A percentile compares a stretch with the other conserved stretches of the same genome.
phyloP scores from a whole-genome alignment of 37 sponge, comb jelly and placozoan genomes.

The Crambe crambe region DNA sequence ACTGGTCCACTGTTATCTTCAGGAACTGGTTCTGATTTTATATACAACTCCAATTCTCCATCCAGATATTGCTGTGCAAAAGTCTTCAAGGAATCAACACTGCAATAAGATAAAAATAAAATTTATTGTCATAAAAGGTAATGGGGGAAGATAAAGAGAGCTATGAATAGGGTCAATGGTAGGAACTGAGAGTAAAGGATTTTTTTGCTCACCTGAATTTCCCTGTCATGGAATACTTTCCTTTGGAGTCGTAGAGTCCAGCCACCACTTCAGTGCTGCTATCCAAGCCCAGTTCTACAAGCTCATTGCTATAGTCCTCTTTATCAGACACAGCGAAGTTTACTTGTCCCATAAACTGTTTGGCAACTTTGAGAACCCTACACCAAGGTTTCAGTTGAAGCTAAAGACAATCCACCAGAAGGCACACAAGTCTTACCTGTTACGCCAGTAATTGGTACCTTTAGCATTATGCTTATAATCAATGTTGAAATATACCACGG shows the following conservation, averaged over 20 bases:
- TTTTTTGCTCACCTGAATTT: slow-evolving; percentile 64
- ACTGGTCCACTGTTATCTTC: slow-evolving; percentile 83
- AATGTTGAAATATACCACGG: slow-evolving; percentile 76
- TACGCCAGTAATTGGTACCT: slow-evolving; percentile 92
- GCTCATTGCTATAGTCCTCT: slow-evolving; percentile 39
- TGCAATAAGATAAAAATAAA: slow-evolving; percentile 9
- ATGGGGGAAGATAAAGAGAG: no score
- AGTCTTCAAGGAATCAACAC: slow-evolving; percentile 66
- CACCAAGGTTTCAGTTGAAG: neutral
- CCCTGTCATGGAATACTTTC: slow-evolving; percentile 77
- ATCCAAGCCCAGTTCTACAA: slow-evolving; percentile 61
- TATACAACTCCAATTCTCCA: slow-evolving; percentile 76
- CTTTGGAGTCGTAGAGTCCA: slow-evolving; percentile 56
- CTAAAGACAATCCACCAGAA: no score
- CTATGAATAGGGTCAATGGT: no score
- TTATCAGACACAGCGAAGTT: slow-evolving; percentile 75
- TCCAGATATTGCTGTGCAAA: slow-evolving; percentile 69
- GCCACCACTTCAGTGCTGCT: slow-evolving; percentile 38
- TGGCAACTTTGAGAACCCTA: slow-evolving; percentile 91
- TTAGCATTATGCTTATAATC: slow-evolving; percentile 84
- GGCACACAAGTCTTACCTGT: slow-evolving; percentile 63
- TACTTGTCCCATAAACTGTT: slow-evolving; percentile 64
- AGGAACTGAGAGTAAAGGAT: no score
- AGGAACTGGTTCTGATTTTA: slow-evolving; percentile 90
- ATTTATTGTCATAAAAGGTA: no score